These are phyloP conservation scores for Thalassarche chlororhynchos DNA, from an alignment of 2,113 vertebrate genomes.

Conservation along the genomic window DNA sequence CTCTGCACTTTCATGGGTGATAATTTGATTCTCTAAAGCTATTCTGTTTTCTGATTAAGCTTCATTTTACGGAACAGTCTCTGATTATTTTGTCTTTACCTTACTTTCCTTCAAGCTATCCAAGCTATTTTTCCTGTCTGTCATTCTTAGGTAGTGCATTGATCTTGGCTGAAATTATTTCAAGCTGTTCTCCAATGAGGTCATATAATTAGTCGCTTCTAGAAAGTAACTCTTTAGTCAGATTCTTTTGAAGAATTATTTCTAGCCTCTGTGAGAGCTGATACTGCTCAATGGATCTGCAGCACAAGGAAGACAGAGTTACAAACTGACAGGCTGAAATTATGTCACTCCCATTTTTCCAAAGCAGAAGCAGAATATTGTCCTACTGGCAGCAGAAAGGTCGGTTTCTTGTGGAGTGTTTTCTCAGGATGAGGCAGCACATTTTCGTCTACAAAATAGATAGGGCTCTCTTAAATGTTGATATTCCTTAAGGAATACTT, in stretches of 20 bases:
- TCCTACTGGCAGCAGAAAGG: background rate
- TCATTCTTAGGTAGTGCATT: background rate
- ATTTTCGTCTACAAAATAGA: background rate
- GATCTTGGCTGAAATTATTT: slow-evolving; percentile 3
- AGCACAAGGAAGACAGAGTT: background rate
- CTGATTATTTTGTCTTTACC: background rate
- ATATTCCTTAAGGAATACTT: background rate
- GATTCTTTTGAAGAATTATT: background rate
- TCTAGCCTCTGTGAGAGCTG: background rate
- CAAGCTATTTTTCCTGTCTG: background rate
- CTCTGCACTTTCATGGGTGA: background rate
- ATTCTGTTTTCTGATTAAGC: background rate
- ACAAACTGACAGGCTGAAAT: background rate
- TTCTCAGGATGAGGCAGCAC: background rate
- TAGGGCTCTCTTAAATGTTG: background rate
- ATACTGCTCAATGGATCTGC: background rate
- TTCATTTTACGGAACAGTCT: background rate
- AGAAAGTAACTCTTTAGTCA: background rate
- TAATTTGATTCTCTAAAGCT: background rate
- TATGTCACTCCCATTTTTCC: background rate
- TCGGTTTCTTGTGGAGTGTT: background rate
- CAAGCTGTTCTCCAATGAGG: background rate
- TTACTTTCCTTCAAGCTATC: background rate
- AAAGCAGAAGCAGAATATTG: background rate
- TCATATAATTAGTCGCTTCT: background rate